phyloP scores from a whole-genome alignment of 2,113 vertebrate species.

The Pachypanchax playfairii region DNA sequence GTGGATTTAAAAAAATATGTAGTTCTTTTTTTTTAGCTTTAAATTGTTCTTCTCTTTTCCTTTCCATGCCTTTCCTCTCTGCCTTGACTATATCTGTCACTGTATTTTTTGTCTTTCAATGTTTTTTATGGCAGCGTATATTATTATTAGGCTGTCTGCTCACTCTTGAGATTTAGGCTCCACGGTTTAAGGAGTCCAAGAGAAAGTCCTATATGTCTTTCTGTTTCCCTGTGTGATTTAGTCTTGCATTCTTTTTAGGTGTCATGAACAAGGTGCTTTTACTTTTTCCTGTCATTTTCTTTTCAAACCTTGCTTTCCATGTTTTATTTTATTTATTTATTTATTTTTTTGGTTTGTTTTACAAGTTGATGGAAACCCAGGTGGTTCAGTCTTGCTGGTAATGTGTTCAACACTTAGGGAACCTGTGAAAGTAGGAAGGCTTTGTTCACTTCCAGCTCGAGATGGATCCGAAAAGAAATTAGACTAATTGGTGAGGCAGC shows the following conservation, averaged over 20 bases:
- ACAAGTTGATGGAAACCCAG: conserved; percentile 46
- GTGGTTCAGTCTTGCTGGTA: conserved; percentile 53
- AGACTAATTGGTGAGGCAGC: conserved; percentile 46
- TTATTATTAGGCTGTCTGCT: conserved; percentile 51
- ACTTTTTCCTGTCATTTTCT: conserved; percentile 32
- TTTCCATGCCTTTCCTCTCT: conserved; percentile 23
- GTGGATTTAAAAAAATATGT: conserved; percentile 13
- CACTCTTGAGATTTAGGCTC: conserved; percentile 40
- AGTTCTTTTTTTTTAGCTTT: conserved; percentile 15
- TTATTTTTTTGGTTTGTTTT: no score
- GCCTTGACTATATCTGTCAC: conserved; percentile 34
- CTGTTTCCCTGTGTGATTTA: conserved; percentile 48
- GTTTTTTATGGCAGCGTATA: conserved; percentile 30
- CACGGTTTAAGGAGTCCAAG: conserved; percentile 29
- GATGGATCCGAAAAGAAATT: conserved; percentile 54
- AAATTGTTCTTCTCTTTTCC: conserved; percentile 17
- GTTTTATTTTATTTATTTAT: conserved; percentile 27
- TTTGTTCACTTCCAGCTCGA: conserved; percentile 39
- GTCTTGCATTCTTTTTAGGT: conserved; percentile 63
- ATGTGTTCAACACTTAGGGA: conserved; percentile 51
- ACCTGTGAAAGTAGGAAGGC: conserved; percentile 35
- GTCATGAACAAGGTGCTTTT: conserved; percentile 51
- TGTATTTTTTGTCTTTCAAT: conserved; percentile 52
- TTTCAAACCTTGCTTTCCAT: conserved; percentile 20
- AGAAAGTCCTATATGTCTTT: conserved; percentile 57